These are phyloP conservation scores for Chlorodrepanis virens DNA, from an alignment of 2,113 vertebrate genomes.

Conservation along the genomic window DNA sequence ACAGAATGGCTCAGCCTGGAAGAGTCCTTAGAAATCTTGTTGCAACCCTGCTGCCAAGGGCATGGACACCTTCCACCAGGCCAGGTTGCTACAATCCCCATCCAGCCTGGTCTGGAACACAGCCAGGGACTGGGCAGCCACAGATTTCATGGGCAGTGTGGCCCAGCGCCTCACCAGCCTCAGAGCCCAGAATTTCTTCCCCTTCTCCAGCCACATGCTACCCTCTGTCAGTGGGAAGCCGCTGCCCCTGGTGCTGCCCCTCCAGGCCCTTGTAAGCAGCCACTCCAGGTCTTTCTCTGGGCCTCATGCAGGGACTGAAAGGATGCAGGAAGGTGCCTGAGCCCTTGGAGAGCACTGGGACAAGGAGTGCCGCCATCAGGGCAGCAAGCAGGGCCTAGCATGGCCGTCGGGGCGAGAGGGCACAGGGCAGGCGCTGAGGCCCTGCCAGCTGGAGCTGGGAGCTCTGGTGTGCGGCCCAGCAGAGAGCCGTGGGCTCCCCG, in stretches of 20 bases:
- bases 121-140: background rate
- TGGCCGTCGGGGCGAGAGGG: fast-evolving
- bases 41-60: background rate
- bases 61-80: background rate
- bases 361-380: background rate
- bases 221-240: background rate
- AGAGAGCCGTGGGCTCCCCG: fast-evolving
- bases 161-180: background rate
- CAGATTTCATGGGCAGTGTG: background rate
- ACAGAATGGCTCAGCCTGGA: background rate
- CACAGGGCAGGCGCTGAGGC: background rate
- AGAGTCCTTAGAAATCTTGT: background rate
- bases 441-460: background rate
- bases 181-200: background rate
- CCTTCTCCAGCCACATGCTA: background rate
- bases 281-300: background rate
- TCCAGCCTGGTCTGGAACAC: background rate
- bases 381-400: background rate
- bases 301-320: background rate
- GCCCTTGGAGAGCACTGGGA: background rate
- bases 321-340: background rate
- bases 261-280: background rate
- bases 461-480: background rate
- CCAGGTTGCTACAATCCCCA: background rate
- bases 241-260: background rate